These are phyloP conservation scores for Sphyrna mokarran DNA, from an alignment of 2,113 vertebrate species.

Conservation along the genomic window DNA sequence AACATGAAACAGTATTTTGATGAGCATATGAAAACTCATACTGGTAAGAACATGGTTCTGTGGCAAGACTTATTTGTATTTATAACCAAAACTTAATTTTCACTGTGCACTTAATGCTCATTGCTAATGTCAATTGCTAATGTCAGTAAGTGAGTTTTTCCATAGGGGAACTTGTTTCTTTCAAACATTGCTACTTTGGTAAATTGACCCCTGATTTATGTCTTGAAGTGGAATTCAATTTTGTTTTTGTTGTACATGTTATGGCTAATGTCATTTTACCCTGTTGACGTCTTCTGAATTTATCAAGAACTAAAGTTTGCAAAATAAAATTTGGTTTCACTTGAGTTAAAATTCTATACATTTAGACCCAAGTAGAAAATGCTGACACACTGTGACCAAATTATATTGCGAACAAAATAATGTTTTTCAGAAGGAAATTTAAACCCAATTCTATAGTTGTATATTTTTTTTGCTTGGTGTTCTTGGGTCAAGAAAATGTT, in stretches of 20 bases:
- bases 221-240: not conserved
- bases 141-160: not conserved
- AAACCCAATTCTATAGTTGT: not conserved
- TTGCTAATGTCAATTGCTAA: too few species aligned
- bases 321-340: not conserved
- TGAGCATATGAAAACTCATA: constrained; percentile 97
- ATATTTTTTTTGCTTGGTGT: not conserved
- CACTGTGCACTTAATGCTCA: not conserved
- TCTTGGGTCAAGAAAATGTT: not conserved
- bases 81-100: not conserved
- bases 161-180: not conserved
- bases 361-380: not conserved
- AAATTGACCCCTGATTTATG: not conserved
- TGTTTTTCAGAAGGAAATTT: not conserved
- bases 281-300: not conserved
- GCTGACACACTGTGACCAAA: not conserved
- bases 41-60: constrained; percentile 65
- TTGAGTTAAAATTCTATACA: not conserved
- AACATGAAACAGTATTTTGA: constrained; percentile 99
- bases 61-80: not conserved
- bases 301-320: not conserved
- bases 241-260: not conserved
- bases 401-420: not conserved
- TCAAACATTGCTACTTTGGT: not conserved
- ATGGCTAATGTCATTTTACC: not conserved